Conservation (phyloP, 2,113 vertebrate genomes). For the Hypomesus transpacificus region DNA sequence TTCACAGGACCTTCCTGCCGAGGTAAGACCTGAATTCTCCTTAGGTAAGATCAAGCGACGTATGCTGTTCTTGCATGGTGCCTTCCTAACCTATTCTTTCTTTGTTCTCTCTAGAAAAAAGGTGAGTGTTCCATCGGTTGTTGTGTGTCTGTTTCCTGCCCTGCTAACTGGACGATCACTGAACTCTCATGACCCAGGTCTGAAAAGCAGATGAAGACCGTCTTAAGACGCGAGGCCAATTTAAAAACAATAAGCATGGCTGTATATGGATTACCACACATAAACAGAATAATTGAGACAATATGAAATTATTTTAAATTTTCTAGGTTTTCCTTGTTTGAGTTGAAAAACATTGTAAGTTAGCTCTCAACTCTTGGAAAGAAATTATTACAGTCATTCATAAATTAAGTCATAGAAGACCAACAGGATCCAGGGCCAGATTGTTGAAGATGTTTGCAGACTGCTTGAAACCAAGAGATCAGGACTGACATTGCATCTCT, state of each 20-base stretch:
- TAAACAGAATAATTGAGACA: too few species aligned
- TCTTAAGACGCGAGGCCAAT: too few species aligned
- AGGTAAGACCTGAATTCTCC: slow-evolving; percentile 28
- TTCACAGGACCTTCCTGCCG: background rate
- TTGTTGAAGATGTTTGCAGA: background rate
- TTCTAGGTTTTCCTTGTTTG: background rate
- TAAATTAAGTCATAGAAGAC: background rate
- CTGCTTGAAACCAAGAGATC: background rate
- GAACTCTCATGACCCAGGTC: background rate
- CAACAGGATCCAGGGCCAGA: background rate
- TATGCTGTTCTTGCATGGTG: background rate
- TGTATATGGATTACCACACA: too few species aligned
- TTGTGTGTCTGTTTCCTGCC: background rate
- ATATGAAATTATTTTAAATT: too few species aligned
- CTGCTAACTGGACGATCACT: slow-evolving; percentile 21
- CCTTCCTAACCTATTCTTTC: background rate
- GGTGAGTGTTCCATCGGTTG: background rate
- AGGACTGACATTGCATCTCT: too few species aligned
- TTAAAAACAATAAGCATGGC: too few species aligned
- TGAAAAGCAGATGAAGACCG: too few species aligned
- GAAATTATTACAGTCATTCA: too few species aligned
- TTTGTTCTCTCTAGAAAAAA: background rate
- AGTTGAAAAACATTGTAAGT: too few species aligned
- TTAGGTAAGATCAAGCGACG: background rate
- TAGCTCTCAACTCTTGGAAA: background rate